A percentile compares a stretch with the other conserved stretches of the same genome.
Evolutionary conservation across 2,888 invertebrate genomes (phyloP).

Genomic region (Papilio elwesi): DNA sequence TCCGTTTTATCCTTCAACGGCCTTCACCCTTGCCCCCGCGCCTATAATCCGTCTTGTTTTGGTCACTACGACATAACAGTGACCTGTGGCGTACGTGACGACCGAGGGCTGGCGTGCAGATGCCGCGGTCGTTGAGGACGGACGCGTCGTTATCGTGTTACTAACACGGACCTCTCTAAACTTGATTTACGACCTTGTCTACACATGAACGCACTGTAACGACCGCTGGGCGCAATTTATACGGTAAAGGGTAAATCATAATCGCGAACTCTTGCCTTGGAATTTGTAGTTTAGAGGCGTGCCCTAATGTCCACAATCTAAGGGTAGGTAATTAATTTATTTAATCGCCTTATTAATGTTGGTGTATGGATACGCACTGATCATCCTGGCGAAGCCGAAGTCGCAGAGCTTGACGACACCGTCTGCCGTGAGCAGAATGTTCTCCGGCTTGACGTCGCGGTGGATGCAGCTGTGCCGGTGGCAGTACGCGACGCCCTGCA

Average conservation of each 20-base stretch:
- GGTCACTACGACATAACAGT: no score
- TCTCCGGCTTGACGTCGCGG: slow-evolving; percentile 99
- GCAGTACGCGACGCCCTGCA: slow-evolving; percentile 98
- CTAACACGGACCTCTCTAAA: background rate
- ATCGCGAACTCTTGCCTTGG: slow-evolving; percentile 8
- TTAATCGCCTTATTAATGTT: no score
- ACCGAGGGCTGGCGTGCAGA: no score
- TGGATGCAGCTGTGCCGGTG: slow-evolving; percentile 98
- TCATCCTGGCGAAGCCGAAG: slow-evolving; percentile 98
- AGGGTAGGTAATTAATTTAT: no score
- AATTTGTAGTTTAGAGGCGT: no score
- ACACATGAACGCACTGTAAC: background rate
- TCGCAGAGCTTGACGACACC: slow-evolving; percentile 99
- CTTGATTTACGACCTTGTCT: background rate
- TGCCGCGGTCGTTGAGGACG: no score
- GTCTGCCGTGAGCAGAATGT: slow-evolving; percentile 95
- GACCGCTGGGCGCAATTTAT: background rate
- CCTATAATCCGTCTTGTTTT: no score
- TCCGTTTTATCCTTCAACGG: no score
- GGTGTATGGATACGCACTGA: slow-evolving; percentile 85
- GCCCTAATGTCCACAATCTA: no score
- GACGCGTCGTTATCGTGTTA: background rate
- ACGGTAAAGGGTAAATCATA: background rate
- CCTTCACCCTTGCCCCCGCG: no score
- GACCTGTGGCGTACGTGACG: no score